Base-by-base conservation (phyloP, 2,113 vertebrate genomes). In the Desmodus rotundus region DNA sequence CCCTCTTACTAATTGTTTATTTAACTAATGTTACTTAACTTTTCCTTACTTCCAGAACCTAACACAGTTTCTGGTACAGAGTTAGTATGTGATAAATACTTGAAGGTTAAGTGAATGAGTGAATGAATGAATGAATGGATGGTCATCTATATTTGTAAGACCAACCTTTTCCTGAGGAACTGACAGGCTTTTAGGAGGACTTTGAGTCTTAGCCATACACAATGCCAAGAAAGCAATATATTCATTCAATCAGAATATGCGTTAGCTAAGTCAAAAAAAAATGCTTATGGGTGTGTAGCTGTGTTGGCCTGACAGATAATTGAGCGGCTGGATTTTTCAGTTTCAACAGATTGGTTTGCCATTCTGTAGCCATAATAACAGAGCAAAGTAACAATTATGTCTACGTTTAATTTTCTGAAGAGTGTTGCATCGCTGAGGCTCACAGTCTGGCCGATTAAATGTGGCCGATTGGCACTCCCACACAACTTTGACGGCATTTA, bases 361-460 rank as follows among this genome's bases (percentile, higher is more conserved):
- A 92, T 97, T 97, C 96, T 97, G 93, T 98, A 97, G 96, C 96
- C 97, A 97, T 94, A 97, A 97, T 97, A 98, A 96, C 93, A 96
- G 95, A 96, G 90, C 95, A 97, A 84, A 97, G 96, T 87, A 93
- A 96, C 89, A 95, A 93, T 97, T 94, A 84, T 73, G 86, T 96
- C 93, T 97, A 56, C 97, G 97, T 97, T 97, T 96, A 95, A 97
- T 97, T 97, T 97, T 98, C 93, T 93, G 89, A 94, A 96, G 93
- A 89, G 91, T 43, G 63, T 74, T 91, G 84, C 74, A 22, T 22
- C 3, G 0, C 5, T 13, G 52, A 92, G 96, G 86, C 96, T 97
- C 94, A 91, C 96, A 97, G 92, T 38, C 96, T 97, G 97, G 86
- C 97, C 95, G 96, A 97, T 88, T 96, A 98, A 88, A 0, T 3